Evolutionary conservation across 2,113 vertebrate species (phyloP).

Genomic region (Chloropsis cyanopogon): DNA sequence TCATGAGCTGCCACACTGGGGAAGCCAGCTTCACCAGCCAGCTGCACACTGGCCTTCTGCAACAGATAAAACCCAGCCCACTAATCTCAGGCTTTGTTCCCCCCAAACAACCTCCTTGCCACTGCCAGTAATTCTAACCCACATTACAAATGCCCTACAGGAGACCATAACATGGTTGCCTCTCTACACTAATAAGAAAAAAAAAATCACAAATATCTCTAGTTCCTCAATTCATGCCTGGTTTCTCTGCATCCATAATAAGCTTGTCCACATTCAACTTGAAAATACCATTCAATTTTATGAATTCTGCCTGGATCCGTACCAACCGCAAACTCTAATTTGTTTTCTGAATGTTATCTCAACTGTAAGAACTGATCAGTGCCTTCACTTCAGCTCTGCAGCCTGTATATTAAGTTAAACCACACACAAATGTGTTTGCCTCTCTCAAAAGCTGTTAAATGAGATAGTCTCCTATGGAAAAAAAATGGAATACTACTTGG

Average conservation of each 20-base stretch:
- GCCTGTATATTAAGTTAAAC: neutral
- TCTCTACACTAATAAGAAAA: neutral
- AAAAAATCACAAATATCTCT: neutral
- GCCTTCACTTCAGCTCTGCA: conserved; percentile 12
- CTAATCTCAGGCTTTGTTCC: neutral
- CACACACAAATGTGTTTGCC: neutral
- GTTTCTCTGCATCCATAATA: neutral
- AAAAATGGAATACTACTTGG: neutral
- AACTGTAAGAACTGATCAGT: conserved; percentile 1
- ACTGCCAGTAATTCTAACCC: neutral
- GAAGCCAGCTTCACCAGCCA: neutral
- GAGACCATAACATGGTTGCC: neutral
- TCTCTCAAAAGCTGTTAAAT: conserved; percentile 12
- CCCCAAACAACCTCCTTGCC: neutral
- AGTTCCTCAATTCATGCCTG: neutral
- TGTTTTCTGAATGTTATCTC: conserved; percentile 50
- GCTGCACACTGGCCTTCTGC: neutral
- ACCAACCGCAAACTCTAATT: neutral
- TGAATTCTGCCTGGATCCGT: conserved; percentile 14
- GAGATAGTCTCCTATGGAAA: neutral
- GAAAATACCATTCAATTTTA: neutral
- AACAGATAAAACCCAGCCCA: neutral
- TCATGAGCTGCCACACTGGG: neutral
- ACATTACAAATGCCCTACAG: neutral
- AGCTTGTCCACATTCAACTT: neutral